These are phyloP conservation scores for Scortum barcoo DNA, from an alignment of 2,113 vertebrate species.

Conservation along the genomic window DNA sequence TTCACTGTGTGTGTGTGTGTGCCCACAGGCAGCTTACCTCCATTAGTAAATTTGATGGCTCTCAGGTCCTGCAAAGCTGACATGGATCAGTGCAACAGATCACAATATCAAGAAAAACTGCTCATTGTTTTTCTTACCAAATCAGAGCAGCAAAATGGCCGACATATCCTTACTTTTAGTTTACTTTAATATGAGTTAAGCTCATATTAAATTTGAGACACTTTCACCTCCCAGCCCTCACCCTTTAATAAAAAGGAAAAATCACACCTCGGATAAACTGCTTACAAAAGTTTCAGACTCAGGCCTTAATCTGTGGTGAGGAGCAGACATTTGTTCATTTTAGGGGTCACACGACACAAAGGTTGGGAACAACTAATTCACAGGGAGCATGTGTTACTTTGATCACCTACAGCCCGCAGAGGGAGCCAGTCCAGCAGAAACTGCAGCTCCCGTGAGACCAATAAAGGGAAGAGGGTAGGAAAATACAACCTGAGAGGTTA, in stretches of 20 bases:
- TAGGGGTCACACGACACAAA: neutral
- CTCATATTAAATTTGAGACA: no score
- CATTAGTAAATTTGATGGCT: constrained; percentile 71
- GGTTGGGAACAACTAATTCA: neutral
- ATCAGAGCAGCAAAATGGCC: neutral
- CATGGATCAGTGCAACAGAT: constrained; percentile 21
- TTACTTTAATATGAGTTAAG: neutral
- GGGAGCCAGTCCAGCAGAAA: constrained; percentile 27
- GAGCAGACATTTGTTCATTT: neutral
- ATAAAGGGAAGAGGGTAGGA: neutral
- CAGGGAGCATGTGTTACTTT: neutral
- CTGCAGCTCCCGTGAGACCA: neutral
- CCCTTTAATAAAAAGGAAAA: neutral
- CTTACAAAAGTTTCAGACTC: neutral
- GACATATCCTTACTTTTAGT: neutral
- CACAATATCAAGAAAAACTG: neutral
- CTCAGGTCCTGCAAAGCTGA: constrained; percentile 31
- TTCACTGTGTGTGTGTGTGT: constrained; percentile 18
- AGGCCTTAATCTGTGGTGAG: neutral
- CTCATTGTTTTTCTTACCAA: neutral
- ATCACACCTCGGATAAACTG: neutral
- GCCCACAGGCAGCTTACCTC: constrained; percentile 28
- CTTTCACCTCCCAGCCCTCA: neutral
- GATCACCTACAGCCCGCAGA: constrained; percentile 49
- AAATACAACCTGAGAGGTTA: neutral